Evolutionary conservation across 2,113 vertebrate species (phyloP), one percentile per base, ranked within the genome.

Genomic region (Dasyornis broadbenti): DNA sequence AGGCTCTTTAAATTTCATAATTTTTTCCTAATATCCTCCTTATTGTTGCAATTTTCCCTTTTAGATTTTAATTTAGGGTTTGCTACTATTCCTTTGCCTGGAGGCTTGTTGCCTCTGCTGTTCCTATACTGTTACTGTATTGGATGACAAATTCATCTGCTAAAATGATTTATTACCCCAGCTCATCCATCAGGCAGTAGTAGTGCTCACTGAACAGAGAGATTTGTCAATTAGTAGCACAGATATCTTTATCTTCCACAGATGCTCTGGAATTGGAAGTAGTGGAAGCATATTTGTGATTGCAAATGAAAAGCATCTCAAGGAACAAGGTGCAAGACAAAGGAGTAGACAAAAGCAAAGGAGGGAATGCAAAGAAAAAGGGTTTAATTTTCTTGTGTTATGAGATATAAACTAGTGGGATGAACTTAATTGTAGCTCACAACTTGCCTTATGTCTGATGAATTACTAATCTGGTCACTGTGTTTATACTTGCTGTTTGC

Each of bases 111-210:
- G 82, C 39, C 33, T 86, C 45, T 83, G 42, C 66, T 93, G 59
- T 30, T 77, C n/a, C 73, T 94, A 77, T 7, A 49, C 86, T 93
- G 61, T 93, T 96, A 96, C 66, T 91, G 56, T 86, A 78, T 42
- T 44, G 80, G 92, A 69, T 97, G 95, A 97, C 92, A 97, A 78
- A 97, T 96, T 92, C 92, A 76, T 97, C 96, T 89, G 91, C 95
- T 95, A 56, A 96, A 92, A 95, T 97, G 96, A 97, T 97, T 95
- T 97, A 98, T 95, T 96, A 92, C 82, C 73, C 94, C 76, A 68
- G 66, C 84, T 88, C 90, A 68, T 81, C 0, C 90, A 68, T 81
- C 0, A 54, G 95, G 93, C 89, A 95, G 82, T 66, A 91, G 93
- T 87, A 68, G 64, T 86, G 92, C 95, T 97, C 60, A 72, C 37